Conservation (phyloP, 2,797 vertebrate species). For the Ateles fusciceps region DNA sequence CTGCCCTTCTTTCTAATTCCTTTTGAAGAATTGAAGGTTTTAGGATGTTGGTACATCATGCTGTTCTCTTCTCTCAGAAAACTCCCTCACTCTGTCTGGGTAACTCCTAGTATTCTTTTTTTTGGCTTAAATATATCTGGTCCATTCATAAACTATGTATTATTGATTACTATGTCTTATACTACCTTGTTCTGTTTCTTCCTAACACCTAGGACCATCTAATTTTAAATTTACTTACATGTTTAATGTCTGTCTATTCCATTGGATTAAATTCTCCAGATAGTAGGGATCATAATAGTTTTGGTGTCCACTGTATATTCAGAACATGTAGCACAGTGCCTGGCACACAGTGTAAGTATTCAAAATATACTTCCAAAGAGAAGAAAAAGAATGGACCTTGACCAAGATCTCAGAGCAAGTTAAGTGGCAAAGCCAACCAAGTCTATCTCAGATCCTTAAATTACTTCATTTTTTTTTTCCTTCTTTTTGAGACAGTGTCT, state of each 20-base stretch:
- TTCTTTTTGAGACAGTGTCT: too few species aligned
- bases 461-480: background rate
- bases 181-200: slow-evolving; percentile 19
- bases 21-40: slow-evolving; percentile 31
- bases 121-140: slow-evolving; percentile 17
- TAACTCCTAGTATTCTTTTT: slow-evolving; percentile 24
- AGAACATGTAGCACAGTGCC: background rate
- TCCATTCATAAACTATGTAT: background rate
- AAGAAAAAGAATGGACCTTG: background rate
- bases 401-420: background rate
- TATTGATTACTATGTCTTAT: background rate
- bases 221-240: slow-evolving; percentile 6
- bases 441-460: slow-evolving; percentile 21
- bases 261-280: background rate
- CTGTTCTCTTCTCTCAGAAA: slow-evolving; percentile 46
- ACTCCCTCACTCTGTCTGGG: background rate
- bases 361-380: slow-evolving; percentile 11
- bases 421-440: background rate
- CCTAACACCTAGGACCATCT: background rate
- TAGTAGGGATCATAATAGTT: background rate
- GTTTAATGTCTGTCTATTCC: background rate
- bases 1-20: background rate
- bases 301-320: background rate
- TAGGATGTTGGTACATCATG: slow-evolving; percentile 10
- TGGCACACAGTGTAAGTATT: background rate